Evolutionary conservation across 2,888 invertebrate genomes (phyloP).

Genomic region (Andrena bicolor): DNA sequence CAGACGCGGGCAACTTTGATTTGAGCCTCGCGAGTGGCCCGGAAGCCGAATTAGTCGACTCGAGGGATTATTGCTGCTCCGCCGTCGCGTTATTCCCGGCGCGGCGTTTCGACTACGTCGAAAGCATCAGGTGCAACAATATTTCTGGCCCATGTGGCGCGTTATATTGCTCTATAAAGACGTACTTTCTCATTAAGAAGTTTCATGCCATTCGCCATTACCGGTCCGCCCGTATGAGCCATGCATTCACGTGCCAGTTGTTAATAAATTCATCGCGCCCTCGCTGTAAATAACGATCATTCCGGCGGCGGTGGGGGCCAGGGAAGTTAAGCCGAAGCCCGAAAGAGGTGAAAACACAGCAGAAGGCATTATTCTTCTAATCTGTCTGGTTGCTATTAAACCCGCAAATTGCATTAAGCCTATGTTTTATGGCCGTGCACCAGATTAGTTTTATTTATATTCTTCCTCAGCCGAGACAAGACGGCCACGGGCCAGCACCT

Average conservation of each 20-base stretch:
- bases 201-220: conserved; percentile 76
- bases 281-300: conserved; percentile 73
- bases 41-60: conserved; percentile 50
- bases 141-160: conserved; percentile 73
- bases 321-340: background rate
- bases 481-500: conserved; percentile 21
- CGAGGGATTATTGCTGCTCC: conserved; percentile 59
- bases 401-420: conserved; percentile 60
- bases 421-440: conserved; percentile 46
- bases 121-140: conserved; percentile 69
- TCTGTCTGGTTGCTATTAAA: conserved; percentile 53
- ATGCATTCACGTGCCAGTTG: conserved; percentile 74
- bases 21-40: conserved; percentile 3
- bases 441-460: conserved; percentile 65
- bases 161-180: conserved; percentile 75
- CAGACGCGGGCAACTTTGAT: conserved; percentile 45
- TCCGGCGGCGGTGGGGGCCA: conserved; percentile 32
- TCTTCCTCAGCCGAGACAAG: conserved; percentile 30
- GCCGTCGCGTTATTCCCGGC: conserved; percentile 44
- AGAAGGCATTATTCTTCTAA: conserved; percentile 65
- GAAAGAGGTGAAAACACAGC: conserved; percentile 19
- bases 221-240: conserved; percentile 59
- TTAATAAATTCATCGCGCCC: conserved; percentile 75
- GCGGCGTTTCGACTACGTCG: conserved; percentile 58
- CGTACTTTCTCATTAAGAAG: conserved; percentile 76